A percentile compares a stretch with the other conserved stretches of the same genome.
Evolutionary conservation across 2,888 invertebrate genomes (phyloP).

Genomic region (Cheiracanthium punctorium): DNA sequence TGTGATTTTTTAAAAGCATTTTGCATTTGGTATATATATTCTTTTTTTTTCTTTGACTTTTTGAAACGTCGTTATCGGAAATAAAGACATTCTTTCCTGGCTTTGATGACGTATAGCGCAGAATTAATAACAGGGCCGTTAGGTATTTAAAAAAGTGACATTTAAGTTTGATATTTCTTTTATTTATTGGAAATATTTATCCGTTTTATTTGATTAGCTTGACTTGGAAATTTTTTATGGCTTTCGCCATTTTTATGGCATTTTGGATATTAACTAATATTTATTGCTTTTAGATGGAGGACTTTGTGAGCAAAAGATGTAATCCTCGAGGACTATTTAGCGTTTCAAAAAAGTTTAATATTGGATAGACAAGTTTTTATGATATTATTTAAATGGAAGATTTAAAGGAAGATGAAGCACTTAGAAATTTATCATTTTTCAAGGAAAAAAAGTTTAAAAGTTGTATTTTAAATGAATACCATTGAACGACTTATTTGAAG

Average conservation of each 20-base stretch:
- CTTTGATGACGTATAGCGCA: conserved; percentile 51
- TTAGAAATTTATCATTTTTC: background rate
- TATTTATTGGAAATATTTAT: conserved; percentile 11
- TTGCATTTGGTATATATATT: conserved; percentile 20
- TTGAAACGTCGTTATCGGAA: conserved; percentile 67
- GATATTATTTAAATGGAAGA: background rate
- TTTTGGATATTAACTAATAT: conserved; percentile 36
- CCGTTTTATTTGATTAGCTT: conserved; percentile 60
- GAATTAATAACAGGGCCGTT: conserved; percentile 45
- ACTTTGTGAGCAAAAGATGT: background rate
- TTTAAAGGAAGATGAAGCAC: background rate
- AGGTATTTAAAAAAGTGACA: conserved; percentile 49
- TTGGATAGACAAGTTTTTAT: background rate
- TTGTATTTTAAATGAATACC: too few species aligned
- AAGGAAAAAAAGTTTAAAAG: too few species aligned
- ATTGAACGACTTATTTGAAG: too few species aligned
- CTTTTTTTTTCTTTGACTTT: conserved; percentile 41
- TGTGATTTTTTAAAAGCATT: conserved; percentile 66
- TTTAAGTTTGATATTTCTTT: conserved; percentile 14
- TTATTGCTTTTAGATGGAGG: conserved; percentile 28
- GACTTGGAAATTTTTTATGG: conserved; percentile 54
- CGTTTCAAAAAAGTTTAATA: background rate
- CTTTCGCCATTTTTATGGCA: background rate
- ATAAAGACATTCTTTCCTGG: conserved; percentile 58
- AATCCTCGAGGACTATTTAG: conserved; percentile 1